These are phyloP conservation scores for Pachycephus smyrnensis DNA, from an alignment of 2,888 invertebrate species.

Conservation along the genomic window DNA sequence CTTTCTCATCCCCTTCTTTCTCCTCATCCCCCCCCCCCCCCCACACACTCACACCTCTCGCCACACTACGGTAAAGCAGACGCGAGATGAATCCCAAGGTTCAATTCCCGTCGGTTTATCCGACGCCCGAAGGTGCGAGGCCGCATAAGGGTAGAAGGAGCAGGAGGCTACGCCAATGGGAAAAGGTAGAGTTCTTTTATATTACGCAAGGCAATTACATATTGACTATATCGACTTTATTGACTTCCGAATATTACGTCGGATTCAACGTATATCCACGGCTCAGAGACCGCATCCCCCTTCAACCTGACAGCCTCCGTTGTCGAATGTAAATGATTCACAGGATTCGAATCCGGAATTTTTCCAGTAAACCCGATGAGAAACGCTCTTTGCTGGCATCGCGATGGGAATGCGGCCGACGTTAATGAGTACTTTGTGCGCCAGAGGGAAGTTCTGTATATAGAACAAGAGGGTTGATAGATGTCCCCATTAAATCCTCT, in stretches of 20 bases:
- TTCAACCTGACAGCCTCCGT: not conserved
- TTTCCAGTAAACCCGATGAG: not conserved
- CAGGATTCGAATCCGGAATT: not conserved
- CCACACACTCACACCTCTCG: conserved; percentile 16
- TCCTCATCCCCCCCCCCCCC: conserved; percentile 21
- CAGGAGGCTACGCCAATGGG: conserved; percentile 17
- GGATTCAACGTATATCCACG: not conserved
- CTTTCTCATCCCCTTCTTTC: conserved; percentile 17
- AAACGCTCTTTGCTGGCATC: not conserved
- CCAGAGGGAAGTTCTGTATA: not conserved
- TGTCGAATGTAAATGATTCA: not conserved
- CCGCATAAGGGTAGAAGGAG: conserved; percentile 28
- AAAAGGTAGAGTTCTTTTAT: conserved; percentile 22
- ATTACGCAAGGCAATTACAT: conserved; percentile 42
- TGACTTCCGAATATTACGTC: conserved; percentile 13
- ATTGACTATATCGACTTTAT: conserved; percentile 30
- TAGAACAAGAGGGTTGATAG: not conserved
- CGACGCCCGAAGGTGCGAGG: conserved; percentile 42
- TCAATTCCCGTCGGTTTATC: conserved; percentile 62
- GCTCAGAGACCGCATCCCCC: not conserved
- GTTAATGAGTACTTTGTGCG: not conserved
- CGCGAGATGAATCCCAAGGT: conserved; percentile 60
- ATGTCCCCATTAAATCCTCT: not conserved
- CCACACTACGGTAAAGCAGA: conserved; percentile 35
- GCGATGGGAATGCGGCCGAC: not conserved